Conservation (phyloP, 2,113 vertebrate species). For the Barbus barbus region DNA sequence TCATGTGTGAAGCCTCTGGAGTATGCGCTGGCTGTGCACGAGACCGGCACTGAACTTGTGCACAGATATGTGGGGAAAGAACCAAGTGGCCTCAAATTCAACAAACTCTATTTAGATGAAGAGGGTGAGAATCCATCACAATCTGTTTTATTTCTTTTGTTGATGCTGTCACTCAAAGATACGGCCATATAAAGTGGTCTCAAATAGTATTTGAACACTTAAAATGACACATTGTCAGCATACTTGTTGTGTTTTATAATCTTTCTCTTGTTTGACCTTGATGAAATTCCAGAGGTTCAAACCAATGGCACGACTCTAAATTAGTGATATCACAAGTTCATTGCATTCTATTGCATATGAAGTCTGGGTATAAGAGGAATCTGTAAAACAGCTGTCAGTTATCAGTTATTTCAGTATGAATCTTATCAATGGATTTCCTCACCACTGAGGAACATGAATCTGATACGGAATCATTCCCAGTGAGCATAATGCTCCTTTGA, state of each 20-base stretch:
- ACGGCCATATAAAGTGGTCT: too few relatives aligned
- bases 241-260: background rate
- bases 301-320: background rate
- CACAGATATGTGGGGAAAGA: constrained; percentile 87
- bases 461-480: too few relatives aligned
- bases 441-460: constrained; percentile 1
- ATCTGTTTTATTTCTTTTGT: background rate
- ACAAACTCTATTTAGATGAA: constrained; percentile 84
- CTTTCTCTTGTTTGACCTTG: background rate
- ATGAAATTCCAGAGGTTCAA: background rate
- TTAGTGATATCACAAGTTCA: background rate
- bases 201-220: background rate
- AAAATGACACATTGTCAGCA: background rate
- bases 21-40: constrained; percentile 83
- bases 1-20: constrained; percentile 89
- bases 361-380: background rate
- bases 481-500: too few relatives aligned
- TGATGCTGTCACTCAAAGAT: background rate
- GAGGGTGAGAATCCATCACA: constrained; percentile 70
- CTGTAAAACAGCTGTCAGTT: background rate
- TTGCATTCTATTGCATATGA: background rate
- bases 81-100: constrained; percentile 87
- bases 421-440: background rate
- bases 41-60: constrained; percentile 77
- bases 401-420: background rate